phyloP scores from a whole-genome alignment of 2,888 invertebrate genomes.

The Chironomus riparius region DNA sequence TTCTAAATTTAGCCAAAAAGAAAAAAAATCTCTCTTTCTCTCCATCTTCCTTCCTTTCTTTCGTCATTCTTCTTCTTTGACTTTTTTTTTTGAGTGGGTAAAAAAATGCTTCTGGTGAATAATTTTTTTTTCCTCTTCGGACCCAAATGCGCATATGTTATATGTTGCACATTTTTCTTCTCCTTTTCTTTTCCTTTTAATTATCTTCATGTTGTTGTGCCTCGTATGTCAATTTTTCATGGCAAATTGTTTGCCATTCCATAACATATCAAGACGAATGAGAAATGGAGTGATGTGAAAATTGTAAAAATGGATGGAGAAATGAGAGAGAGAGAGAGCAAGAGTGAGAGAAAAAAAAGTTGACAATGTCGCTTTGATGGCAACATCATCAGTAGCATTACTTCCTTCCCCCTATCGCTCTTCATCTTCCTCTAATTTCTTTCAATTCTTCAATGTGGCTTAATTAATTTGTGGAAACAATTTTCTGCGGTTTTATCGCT shows the following conservation, averaged over 20 bases:
- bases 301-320: not conserved
- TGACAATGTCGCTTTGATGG: too few species aligned
- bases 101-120: not conserved
- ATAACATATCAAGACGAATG: not conserved
- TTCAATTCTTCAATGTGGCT: too few species aligned
- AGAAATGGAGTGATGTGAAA: not conserved
- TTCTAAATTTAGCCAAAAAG: not conserved
- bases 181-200: not conserved
- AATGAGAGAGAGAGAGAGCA: not conserved
- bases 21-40: too few species aligned
- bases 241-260: not conserved
- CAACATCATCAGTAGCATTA: too few species aligned
- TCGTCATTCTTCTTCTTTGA: not conserved
- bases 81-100: not conserved
- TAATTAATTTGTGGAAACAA: too few species aligned
- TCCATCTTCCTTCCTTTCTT: not conserved
- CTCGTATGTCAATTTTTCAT: not conserved
- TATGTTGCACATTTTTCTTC: slow-evolving; percentile 23
- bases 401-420: too few species aligned
- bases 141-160: slow-evolving; percentile 24
- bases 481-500: too few species aligned
- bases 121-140: not conserved
- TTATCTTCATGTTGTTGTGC: not conserved
- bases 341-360: too few species aligned
- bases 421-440: too few species aligned